Evolutionary conservation across 2,113 vertebrate species (phyloP).

Genomic region (Ptychochromis oligacanthus): DNA sequence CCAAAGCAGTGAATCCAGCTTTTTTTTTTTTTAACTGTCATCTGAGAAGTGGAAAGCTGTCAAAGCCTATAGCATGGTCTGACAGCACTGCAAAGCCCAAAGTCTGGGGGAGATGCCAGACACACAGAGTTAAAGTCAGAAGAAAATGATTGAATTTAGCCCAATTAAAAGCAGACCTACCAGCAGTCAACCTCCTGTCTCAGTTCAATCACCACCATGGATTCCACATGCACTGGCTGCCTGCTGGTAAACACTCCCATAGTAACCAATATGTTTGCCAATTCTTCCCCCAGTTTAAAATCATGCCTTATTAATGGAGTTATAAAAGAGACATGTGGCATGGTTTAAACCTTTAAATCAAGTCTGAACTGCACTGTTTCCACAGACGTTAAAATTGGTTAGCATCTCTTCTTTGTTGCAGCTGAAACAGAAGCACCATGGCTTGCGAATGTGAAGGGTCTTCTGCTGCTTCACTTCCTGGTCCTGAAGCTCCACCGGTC

Average conservation of each 20-base stretch:
- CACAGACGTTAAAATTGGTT: neutral
- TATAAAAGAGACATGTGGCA: neutral
- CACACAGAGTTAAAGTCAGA: neutral
- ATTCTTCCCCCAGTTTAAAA: neutral
- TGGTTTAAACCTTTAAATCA: neutral
- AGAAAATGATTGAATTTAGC: neutral
- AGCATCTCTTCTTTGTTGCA: neutral
- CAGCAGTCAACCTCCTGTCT: neutral
- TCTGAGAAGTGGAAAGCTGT: neutral
- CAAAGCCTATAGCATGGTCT: neutral
- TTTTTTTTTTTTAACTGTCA: neutral
- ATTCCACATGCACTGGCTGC: neutral
- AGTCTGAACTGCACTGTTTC: slow-evolving; percentile 7
- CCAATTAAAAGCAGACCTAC: neutral
- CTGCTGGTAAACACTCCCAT: neutral
- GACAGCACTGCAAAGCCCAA: neutral
- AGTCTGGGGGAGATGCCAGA: neutral
- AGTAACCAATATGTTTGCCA: neutral
- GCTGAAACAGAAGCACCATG: slow-evolving; percentile 6
- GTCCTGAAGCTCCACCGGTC: neutral
- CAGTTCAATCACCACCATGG: neutral
- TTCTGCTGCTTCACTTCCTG: slow-evolving; percentile 5
- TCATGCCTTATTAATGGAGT: neutral
- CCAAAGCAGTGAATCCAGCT: neutral
- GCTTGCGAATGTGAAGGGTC: neutral